Base-by-base conservation (phyloP, 2,888 invertebrate species). In the Cosmopolites sordidus region DNA sequence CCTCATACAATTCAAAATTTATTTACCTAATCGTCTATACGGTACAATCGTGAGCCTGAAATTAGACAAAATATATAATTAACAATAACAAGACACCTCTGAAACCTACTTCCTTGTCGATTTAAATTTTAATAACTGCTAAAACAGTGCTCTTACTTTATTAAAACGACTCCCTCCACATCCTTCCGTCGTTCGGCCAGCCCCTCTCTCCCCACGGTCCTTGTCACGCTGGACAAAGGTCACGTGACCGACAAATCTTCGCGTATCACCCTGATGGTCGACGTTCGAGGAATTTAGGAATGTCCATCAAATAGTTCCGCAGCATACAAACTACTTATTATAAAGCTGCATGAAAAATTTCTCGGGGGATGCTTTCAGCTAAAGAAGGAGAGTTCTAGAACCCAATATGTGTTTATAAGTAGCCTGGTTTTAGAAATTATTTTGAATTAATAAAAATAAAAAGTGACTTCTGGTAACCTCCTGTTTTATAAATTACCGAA, bases 241-340 rank as follows among this genome's bases (percentile, higher is more conserved):
- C 45, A 45, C 45, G 45, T 46, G 46, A 46, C 38, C 38, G 38
- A 22, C 37, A 46, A 38, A 38, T 46, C 22, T 15, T 38, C 22
- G 18, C 18, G n/a, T 12, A 46, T 8, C 16, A 16, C 37, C 15
- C 18, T 9, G 30, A n/a, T 12, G 18, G 38, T 18, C 22, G 46
- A 9, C 38, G 14, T 45, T 46, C 14, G 14, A 22, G 14, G 17
- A 2, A 18, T 11, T 22, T 2, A 38, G 22, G 38, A 46, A 46
- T 46, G 22, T 18, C 14, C 12, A 37, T 46, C 37, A 22, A 46
- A 37, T 45, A 37, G 33, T 33, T 33, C 11, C 33, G 8, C 8
- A 12, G 33, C 33, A 33, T 33, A 33, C 33, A 33, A 33, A 33
- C n/a, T 33, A 33, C 33, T 33, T 33, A 33, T 33, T 33, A 33